Conservation (phyloP, 2,797 vertebrate species). For the Geotrypetes seraphini region DNA sequence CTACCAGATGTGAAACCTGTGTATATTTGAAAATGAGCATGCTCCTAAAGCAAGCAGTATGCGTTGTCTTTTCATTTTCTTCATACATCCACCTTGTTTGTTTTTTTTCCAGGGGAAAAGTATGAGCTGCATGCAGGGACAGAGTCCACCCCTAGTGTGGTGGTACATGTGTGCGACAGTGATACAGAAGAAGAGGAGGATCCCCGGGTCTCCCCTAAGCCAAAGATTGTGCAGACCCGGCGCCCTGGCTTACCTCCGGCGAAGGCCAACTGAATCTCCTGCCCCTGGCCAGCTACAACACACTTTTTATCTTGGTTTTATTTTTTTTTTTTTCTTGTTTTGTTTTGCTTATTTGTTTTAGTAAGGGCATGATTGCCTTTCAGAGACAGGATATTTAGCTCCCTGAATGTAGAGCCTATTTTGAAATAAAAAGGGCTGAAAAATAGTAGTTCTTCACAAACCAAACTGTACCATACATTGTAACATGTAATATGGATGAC, state of each 20-base stretch:
- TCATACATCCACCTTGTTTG: no score
- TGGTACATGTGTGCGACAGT: constrained; percentile 74
- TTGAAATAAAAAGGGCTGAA: constrained; percentile 55
- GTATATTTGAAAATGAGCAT: no score
- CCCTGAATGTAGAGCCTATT: constrained; percentile 45
- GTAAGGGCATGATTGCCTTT: constrained; percentile 38
- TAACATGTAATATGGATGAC: constrained; percentile 16
- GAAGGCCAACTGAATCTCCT: constrained; percentile 63
- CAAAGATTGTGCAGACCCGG: constrained; percentile 76
- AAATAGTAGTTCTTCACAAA: constrained; percentile 40
- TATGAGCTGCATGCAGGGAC: constrained; percentile 75
- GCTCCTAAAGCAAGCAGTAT: no score
- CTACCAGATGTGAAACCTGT: no score
- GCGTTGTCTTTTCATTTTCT: no score
- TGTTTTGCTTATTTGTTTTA: constrained; percentile 26
- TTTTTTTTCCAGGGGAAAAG: constrained; percentile 64
- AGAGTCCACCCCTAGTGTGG: constrained; percentile 76
- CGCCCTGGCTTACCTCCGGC: constrained; percentile 63
- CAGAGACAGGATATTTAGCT: constrained; percentile 43
- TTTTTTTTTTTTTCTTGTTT: constrained; percentile 9
- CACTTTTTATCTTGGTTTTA: constrained; percentile 1
- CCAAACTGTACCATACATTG: constrained; percentile 36
- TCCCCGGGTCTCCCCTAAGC: constrained; percentile 70
- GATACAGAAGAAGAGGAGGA: constrained; percentile 70
- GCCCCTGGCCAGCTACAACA: constrained; percentile 29